These are phyloP conservation scores for Vesta saturnalis DNA, from an alignment of 2,888 invertebrate genomes.

Conservation along the genomic window DNA sequence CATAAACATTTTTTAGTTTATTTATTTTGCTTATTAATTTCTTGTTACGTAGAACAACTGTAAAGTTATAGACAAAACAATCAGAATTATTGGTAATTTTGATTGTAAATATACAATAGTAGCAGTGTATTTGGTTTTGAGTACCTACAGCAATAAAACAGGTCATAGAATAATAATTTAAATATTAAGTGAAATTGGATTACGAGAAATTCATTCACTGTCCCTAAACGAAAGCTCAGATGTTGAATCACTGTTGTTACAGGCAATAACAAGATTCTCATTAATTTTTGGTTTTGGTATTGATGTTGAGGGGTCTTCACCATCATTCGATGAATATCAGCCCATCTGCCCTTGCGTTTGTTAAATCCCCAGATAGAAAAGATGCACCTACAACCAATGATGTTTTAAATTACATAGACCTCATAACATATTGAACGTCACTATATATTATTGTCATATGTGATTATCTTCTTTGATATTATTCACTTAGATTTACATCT, in stretches of 20 bases:
- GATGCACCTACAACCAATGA: slow-evolving; percentile 51
- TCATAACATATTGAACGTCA: slow-evolving; percentile 51
- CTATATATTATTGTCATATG: slow-evolving; percentile 23
- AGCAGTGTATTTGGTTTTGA: background rate
- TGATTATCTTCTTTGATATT: slow-evolving; percentile 27
- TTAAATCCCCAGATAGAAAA: slow-evolving; percentile 44
- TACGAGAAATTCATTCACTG: background rate
- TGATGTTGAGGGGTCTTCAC: slow-evolving; percentile 20
- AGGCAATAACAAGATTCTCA: slow-evolving; percentile 58
- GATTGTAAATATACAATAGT: too few relatives aligned
- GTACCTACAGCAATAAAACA: background rate
- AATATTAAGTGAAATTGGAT: slow-evolving; percentile 12
- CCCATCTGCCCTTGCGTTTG: slow-evolving; percentile 48
- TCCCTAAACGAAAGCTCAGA: slow-evolving; percentile 2
- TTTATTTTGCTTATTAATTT: too few relatives aligned
- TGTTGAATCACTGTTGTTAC: slow-evolving; percentile 45
- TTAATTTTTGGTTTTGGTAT: slow-evolving; percentile 52
- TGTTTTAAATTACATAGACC: slow-evolving; percentile 57
- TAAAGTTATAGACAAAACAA: too few relatives aligned
- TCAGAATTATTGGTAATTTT: too few relatives aligned
- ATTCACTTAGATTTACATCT: slow-evolving; percentile 14
- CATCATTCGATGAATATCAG: slow-evolving; percentile 42
- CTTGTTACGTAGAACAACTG: too few relatives aligned
- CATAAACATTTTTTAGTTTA: too few relatives aligned
- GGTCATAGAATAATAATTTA: background rate